Evolutionary conservation across 2,888 invertebrate species (phyloP).

Genomic region (Phaonia tiefii): DNA sequence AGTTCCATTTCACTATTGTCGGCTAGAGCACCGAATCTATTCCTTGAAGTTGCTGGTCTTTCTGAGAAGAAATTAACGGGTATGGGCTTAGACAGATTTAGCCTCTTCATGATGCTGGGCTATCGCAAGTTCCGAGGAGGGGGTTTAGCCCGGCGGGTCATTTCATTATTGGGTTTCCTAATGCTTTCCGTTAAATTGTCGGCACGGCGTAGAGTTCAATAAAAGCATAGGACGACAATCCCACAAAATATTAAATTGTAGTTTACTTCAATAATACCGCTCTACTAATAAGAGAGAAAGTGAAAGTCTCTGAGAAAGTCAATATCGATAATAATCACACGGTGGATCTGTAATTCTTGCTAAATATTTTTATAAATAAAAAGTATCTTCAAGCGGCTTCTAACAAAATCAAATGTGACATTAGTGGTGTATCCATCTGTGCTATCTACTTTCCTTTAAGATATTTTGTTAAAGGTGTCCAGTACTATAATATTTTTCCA

Average conservation of each 20-base stretch:
- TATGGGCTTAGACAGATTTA: background rate
- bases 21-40: slow-evolving; percentile 9
- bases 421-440: too few relatives aligned
- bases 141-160: too few relatives aligned
- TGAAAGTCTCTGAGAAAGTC: background rate
- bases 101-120: background rate
- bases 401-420: too few relatives aligned
- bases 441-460: too few relatives aligned
- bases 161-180: background rate
- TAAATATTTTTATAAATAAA: too few relatives aligned
- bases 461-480: too few relatives aligned
- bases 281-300: background rate
- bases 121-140: background rate
- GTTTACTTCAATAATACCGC: background rate
- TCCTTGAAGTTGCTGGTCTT: background rate
- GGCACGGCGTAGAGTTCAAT: background rate
- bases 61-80: too few relatives aligned
- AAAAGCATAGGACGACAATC: background rate
- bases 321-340: too few relatives aligned
- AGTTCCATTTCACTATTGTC: slow-evolving; percentile 4
- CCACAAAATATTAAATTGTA: too few relatives aligned
- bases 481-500: too few relatives aligned
- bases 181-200: background rate
- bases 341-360: too few relatives aligned
- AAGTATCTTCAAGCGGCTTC: too few relatives aligned